These are phyloP conservation scores for Ictalurus punctatus DNA, from an alignment of 2,113 vertebrate species.

Conservation along the genomic window DNA sequence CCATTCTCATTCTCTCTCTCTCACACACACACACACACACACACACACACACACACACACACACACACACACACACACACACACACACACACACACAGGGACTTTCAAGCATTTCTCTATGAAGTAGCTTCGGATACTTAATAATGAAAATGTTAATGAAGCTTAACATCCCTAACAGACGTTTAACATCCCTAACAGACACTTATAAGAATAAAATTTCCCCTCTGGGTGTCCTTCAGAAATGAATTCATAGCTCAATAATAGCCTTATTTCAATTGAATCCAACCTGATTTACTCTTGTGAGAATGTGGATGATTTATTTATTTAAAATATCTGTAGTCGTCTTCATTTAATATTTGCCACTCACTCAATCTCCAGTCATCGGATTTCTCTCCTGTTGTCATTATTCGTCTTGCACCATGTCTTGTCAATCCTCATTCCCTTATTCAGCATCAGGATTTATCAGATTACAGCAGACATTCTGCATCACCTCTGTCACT, in stretches of 20 bases:
- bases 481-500: background rate
- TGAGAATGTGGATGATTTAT: slow-evolving; percentile 18
- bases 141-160: slow-evolving; percentile 28
- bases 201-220: slow-evolving; percentile 17
- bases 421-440: background rate
- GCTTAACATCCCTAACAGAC: background rate
- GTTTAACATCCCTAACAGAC: background rate
- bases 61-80: background rate
- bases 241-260: slow-evolving; percentile 18
- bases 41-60: slow-evolving; percentile 11
- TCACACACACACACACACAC: slow-evolving; percentile 13
- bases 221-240: background rate
- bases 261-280: slow-evolving; percentile 4
- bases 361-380: background rate
- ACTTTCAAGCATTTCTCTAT: background rate
- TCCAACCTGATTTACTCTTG: slow-evolving; percentile 21
- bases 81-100: background rate
- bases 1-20: background rate
- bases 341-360: slow-evolving; percentile 9
- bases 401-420: background rate
- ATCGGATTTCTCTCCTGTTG: background rate
- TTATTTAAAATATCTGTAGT: background rate
- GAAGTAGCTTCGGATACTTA: slow-evolving; percentile 14
- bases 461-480: background rate
- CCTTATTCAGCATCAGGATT: background rate